A percentile compares a stretch with the other conserved stretches of the same genome.
phyloP scores from a whole-genome alignment of 2,113 vertebrate genomes.

The Nesoenas mayeri region DNA sequence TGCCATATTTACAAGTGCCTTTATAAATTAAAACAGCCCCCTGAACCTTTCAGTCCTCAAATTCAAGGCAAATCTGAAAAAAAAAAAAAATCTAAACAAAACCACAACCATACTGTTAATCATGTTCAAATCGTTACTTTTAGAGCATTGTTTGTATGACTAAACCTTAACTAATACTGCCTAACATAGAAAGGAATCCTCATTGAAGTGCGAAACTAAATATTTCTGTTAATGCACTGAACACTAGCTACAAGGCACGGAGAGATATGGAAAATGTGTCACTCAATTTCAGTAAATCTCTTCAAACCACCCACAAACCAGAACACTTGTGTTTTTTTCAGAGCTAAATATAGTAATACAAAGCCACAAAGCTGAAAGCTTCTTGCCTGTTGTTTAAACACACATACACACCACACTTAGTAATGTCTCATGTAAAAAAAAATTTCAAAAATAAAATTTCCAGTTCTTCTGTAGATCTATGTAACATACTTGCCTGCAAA shows the following conservation, averaged over 20 bases:
- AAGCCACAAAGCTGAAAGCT: not conserved
- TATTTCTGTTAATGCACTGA: not conserved
- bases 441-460: not conserved
- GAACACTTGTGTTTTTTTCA: not conserved
- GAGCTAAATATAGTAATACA: not conserved
- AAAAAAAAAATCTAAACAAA: not conserved
- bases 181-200: not conserved
- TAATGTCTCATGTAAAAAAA: not conserved
- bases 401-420: not conserved
- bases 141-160: not conserved
- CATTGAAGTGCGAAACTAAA: not conserved
- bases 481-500: not conserved
- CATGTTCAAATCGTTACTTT: not conserved
- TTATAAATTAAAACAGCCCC: not conserved
- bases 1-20: not conserved
- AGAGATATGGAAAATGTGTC: not conserved
- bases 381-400: not conserved
- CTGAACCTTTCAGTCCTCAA: not conserved
- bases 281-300: not conserved
- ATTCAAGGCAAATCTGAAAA: not conserved
- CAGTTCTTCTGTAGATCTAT: not conserved
- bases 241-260: not conserved
- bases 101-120: rapidly evolving
- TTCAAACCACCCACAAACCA: conserved; percentile 29
- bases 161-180: not conserved